Conservation (phyloP, 2,888 invertebrate genomes). For the Drosophila antonietae region DNA sequence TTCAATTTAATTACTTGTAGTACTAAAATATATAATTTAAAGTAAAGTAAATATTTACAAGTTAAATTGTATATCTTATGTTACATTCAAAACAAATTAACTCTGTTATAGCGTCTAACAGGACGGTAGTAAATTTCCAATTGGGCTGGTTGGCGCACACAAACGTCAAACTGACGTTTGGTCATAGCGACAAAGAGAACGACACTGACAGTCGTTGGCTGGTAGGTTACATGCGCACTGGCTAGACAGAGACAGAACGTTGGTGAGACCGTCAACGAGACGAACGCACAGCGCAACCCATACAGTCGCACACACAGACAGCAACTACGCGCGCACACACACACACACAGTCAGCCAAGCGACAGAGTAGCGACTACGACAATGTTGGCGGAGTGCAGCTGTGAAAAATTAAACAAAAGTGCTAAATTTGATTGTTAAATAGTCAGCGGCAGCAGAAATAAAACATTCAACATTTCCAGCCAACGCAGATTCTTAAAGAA, state of each 20-base stretch:
- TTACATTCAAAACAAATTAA: constrained; percentile 1
- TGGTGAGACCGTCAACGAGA: constrained; percentile 70
- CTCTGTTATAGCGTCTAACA: constrained; percentile 10
- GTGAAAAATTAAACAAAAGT: constrained; percentile 72
- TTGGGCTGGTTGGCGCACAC: constrained; percentile 44
- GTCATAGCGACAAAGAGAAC: constrained; percentile 70
- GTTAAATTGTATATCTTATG: background rate
- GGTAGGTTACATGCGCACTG: constrained; percentile 40
- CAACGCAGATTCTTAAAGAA: constrained; percentile 67
- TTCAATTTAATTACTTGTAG: background rate
- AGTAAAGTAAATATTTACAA: background rate
- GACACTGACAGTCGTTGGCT: constrained; percentile 61
- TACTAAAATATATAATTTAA: too few relatives aligned
- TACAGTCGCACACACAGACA: constrained; percentile 31
- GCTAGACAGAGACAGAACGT: constrained; percentile 61
- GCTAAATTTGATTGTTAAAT: constrained; percentile 46
- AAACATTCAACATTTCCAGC: constrained; percentile 67
- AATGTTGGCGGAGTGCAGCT: constrained; percentile 62
- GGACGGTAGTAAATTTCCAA: constrained; percentile 48
- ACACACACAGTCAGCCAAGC: constrained; percentile 29
- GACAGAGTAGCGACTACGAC: constrained; percentile 65
- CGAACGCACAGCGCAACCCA: constrained; percentile 62
- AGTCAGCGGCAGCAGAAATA: constrained; percentile 30
- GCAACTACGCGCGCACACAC: constrained; percentile 26
- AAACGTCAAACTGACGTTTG: constrained; percentile 73